These are phyloP conservation scores for Hestina assimilis DNA, from an alignment of 1,140 invertebrate species.

Conservation along the genomic window DNA sequence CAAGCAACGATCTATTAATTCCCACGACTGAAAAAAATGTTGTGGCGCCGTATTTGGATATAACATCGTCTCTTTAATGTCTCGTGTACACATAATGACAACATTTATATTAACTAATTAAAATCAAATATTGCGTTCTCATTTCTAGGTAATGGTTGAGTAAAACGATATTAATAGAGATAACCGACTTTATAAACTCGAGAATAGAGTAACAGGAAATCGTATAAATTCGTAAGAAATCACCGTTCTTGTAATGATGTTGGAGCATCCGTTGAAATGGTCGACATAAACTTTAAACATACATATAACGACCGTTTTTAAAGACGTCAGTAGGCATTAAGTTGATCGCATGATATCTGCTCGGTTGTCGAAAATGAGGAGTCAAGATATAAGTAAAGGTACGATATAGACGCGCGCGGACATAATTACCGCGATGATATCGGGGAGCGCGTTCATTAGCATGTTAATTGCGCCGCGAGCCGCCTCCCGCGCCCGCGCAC, in stretches of 20 bases:
- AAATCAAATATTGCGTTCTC: conserved; percentile 42
- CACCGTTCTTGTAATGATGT: conserved; percentile 40
- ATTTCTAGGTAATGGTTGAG: conserved; percentile 44
- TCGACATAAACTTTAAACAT: conserved; percentile 31
- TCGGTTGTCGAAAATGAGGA: conserved; percentile 45
- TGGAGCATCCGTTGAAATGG: conserved; percentile 43
- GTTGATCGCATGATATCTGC: conserved; percentile 46
- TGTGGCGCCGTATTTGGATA: conserved; percentile 42
- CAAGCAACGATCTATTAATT: conserved; percentile 70
- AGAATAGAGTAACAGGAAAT: conserved; percentile 67
- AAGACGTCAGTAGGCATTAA: conserved; percentile 12
- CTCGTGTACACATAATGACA: not conserved
- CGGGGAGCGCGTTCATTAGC: conserved; percentile 68
- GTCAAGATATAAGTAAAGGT: conserved; percentile 55
- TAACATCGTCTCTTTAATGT: conserved; percentile 14
- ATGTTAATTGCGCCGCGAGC: conserved; percentile 71
- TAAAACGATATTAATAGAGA: conserved; percentile 63
- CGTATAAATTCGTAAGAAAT: conserved; percentile 72
- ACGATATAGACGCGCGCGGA: conserved; percentile 64
- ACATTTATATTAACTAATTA: conserved; percentile 28
- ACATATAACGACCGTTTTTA: conserved; percentile 18
- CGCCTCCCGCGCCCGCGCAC: conserved; percentile 33
- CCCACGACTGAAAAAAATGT: conserved; percentile 62
- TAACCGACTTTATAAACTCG: conserved; percentile 54
- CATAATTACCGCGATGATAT: conserved; percentile 75